Conservation (phyloP, 1,140 invertebrate species). For the Nomia melanderi region DNA sequence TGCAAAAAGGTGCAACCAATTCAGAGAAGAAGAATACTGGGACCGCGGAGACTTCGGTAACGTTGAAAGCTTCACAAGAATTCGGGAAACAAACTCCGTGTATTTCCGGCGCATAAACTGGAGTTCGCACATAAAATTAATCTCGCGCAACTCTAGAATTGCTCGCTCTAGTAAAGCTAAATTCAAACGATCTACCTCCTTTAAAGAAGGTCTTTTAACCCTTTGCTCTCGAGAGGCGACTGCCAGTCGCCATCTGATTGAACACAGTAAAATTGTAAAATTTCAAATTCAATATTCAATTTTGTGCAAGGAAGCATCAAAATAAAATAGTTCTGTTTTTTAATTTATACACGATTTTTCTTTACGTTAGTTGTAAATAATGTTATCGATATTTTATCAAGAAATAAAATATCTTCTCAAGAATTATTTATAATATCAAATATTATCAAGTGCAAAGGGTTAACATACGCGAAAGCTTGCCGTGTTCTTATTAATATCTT, state of each 20-base stretch:
- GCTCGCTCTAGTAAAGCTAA: neutral
- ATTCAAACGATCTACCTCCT: slow-evolving; percentile 18
- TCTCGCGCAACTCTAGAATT: neutral
- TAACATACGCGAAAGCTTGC: neutral
- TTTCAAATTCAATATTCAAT: too few species aligned
- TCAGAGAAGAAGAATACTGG: slow-evolving; percentile 25
- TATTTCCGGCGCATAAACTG: neutral
- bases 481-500: slow-evolving; percentile 1
- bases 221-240: too few species aligned
- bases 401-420: too few species aligned
- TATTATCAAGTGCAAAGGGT: too few species aligned
- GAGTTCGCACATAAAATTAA: neutral
- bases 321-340: too few species aligned
- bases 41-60: slow-evolving; percentile 49
- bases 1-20: slow-evolving; percentile 43
- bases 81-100: neutral
- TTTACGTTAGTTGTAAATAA: too few species aligned
- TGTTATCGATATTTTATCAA: too few species aligned
- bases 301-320: too few species aligned
- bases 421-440: too few species aligned
- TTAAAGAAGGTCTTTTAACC: slow-evolving; percentile 30
- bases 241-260: too few species aligned
- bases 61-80: slow-evolving; percentile 10
- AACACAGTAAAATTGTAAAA: too few species aligned
- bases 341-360: too few species aligned